Base-by-base conservation (phyloP, 2,113 vertebrate species). In the Pyrgilauda ruficollis region DNA sequence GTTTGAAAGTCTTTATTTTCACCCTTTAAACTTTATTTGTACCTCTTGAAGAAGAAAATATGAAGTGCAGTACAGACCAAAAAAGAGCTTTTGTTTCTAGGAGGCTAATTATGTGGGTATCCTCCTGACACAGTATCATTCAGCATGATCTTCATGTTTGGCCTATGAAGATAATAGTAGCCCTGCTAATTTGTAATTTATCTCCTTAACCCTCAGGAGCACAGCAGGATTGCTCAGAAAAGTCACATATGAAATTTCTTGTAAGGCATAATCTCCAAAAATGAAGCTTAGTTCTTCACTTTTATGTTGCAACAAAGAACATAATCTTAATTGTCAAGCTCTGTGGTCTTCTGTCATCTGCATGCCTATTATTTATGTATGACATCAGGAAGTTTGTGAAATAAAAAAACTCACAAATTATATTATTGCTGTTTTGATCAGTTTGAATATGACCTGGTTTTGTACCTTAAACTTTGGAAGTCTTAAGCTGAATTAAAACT, bases 21-120 rank as follows among this genome's bases (percentile, higher is more conserved):
- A 75, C 44, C 30, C 30, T 77, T 74, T 37, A 73, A 87, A 76
- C 31, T 92, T 92, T 62, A 35, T 82, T 94, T 79, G 6, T 76
- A 64, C 17, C 6, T 81, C 64, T 77, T 84, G 62, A 93, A 82
- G 77, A 94, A n/a, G 39, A 77, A 56, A 90, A 84, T 24, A 74
- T 44, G 31, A 86, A 81, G 31, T 72, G 14, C n/a, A 74, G 7
- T 30, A 18, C 11, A 82, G 49, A 68, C 43, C 3, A 35, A 77
- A 83, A 76, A 70, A n/a, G 22, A 55, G 21, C 15, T 88, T 73
- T 58, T 83, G 17, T 86, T 94, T 92, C 31, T 67, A 50, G 27
- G 44, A 44, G 44, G 15, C 5, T 90, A 52, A 53, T 89, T 84
- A 28, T 35, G 35, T 79, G 58, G 30, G 3, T 75, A 47, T 56